Base-by-base conservation (phyloP, 1,140 invertebrate genomes). In the Papilio xuthus region DNA sequence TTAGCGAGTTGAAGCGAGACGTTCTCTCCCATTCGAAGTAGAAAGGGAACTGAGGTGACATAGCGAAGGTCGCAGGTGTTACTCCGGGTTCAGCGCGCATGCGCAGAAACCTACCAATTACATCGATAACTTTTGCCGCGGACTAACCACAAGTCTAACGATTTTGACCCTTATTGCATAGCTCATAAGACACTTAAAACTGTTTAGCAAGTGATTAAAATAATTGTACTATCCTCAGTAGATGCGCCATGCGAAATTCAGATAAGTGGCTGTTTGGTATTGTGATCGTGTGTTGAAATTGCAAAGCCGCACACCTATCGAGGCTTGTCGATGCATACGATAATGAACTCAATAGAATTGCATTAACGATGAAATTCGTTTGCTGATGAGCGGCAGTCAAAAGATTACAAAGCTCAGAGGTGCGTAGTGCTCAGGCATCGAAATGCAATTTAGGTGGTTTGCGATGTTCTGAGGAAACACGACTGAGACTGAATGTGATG, bases 161-260 rank as follows among this genome's bases (percentile, higher is more conserved):
- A 84, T 81, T 83, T 23, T 81, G 53, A 72, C 56, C 82, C 77
- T 80, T 86, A 88, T 23, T 28, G 12, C 37, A 0, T 6, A n/a
- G 44, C 13, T 20, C 42, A 47, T 85, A 85, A 81, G 60, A 32
- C 50, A 32, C 26, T 50, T 73, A 28, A 26, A 8, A 32, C 12
- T 15, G 60, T 67, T 67, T 28, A 67, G 26, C 12, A 67, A 7
- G 60, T 28, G 60, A 67, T 67, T 67, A 28, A 67, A 67, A 67
- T 32, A 32, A 53, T 83, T 83, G 81, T 80, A 78, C 78, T 81
- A 75, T 80, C 81, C 82, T 83, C 79, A 79, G 84, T 85, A 82
- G 80, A 84, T 87, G 86, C 82, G 84, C 80, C 83, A 88, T 87
- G 89, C 88, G 87, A 89, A 89, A 87, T 87, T 87, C 81, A 85